These are phyloP conservation scores for Paraplagusia blochii DNA, from an alignment of 2,113 vertebrate species.

Conservation along the genomic window DNA sequence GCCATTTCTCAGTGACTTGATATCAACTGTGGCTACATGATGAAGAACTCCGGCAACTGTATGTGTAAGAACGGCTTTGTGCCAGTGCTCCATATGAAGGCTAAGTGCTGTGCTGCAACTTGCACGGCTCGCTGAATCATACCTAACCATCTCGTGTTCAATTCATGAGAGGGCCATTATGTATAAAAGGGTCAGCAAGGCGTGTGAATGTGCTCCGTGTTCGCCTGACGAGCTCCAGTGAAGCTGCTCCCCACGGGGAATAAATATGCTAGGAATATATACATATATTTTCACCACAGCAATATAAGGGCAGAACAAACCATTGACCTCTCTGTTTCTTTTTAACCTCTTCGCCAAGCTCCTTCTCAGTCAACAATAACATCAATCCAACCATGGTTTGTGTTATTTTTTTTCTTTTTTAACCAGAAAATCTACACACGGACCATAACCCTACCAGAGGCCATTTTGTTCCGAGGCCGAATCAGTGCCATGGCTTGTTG, in stretches of 20 bases:
- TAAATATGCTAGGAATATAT: constrained; percentile 5
- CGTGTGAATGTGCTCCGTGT: constrained; percentile 41
- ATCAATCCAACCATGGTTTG: not conserved
- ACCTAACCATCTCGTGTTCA: constrained; percentile 54
- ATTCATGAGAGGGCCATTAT: constrained; percentile 60
- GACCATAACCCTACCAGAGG: constrained; percentile 2
- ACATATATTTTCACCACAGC: constrained; percentile 12
- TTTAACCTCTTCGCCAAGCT: constrained; percentile 13
- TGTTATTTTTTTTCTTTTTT: too few species aligned
- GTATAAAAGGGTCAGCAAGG: constrained; percentile 58
- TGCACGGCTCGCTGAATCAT: constrained; percentile 52
- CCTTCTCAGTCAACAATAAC: constrained; percentile 15
- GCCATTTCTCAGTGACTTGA: not conserved
- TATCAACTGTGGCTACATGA: constrained; percentile 17
- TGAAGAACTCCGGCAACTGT: constrained; percentile 10
- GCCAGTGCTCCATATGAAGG: constrained; percentile 31
- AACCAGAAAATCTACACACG: not conserved
- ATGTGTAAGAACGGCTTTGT: constrained; percentile 18
- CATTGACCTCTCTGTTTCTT: constrained; percentile 22
- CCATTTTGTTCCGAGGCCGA: constrained; percentile 36
- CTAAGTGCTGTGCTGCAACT: constrained; percentile 35
- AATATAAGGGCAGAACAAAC: constrained; percentile 11
- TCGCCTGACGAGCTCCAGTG: constrained; percentile 31
- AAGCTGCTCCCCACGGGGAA: constrained; percentile 30
- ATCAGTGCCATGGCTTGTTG: constrained; percentile 8